phyloP scores from a whole-genome alignment of 2,113 vertebrate species.

The Sphaerodactylus townsendi region DNA sequence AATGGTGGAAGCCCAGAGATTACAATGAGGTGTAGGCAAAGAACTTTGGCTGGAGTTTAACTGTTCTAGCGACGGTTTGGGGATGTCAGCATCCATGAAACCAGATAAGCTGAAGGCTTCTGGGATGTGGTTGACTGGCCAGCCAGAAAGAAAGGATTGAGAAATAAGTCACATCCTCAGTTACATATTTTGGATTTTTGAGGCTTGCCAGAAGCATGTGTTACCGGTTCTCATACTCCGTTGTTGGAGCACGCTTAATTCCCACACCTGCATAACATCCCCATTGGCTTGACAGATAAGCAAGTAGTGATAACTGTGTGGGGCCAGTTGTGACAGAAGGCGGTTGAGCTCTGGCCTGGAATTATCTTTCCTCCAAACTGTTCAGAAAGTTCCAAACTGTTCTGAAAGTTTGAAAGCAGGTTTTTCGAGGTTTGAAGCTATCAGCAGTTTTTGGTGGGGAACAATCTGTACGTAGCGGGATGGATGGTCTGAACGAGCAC shows the following conservation, averaged over 20 bases:
- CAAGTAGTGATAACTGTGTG: not conserved
- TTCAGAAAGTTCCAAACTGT: not conserved
- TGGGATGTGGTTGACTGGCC: not conserved
- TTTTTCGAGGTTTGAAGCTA: not conserved
- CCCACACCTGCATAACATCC: not conserved
- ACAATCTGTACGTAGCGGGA: not conserved
- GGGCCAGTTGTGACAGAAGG: not conserved
- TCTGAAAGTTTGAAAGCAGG: not conserved
- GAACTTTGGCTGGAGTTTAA: not conserved
- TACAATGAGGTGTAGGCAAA: not conserved
- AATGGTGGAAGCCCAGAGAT: not conserved
- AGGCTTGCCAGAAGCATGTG: not conserved
- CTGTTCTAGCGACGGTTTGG: not conserved
- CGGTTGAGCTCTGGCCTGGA: not conserved
- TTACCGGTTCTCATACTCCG: not conserved
- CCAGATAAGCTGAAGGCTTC: not conserved
- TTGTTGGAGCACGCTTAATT: not conserved
- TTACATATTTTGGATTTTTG: not conserved
- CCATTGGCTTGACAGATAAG: not conserved
- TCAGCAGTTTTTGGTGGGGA: not conserved
- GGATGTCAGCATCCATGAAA: not conserved
- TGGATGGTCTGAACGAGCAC: not conserved
- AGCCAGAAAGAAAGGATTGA: not conserved
- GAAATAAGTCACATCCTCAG: not conserved
- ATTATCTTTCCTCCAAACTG: not conserved